Evolutionary conservation across 2,113 vertebrate genomes (phyloP).

Genomic region (Phoenicopterus ruber): DNA sequence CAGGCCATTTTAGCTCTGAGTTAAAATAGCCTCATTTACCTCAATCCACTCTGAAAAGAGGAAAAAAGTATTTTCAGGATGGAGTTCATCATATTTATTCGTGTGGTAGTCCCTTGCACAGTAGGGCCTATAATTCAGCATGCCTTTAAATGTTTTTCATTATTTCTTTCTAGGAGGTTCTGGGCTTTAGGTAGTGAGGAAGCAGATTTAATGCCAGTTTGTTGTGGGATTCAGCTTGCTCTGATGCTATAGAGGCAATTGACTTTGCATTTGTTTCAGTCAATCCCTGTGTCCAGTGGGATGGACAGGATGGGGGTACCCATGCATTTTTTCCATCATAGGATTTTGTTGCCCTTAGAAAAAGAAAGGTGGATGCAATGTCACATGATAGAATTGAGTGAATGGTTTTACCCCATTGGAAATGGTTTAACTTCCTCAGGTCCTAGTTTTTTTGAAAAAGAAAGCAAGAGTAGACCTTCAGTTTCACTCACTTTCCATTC

Average conservation of each 20-base stretch:
- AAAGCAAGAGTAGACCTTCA: not conserved
- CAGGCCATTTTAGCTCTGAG: not conserved
- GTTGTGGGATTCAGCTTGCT: not conserved
- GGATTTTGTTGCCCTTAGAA: not conserved
- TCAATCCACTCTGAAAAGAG: not conserved
- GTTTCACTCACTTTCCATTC: not conserved
- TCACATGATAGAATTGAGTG: not conserved
- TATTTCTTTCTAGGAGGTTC: not conserved
- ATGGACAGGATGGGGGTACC: not conserved
- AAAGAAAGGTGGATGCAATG: not conserved
- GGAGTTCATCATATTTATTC: not conserved
- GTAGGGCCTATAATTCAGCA: not conserved
- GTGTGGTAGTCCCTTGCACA: not conserved
- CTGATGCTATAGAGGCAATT: not conserved
- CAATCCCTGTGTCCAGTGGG: not conserved
- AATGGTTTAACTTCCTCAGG: not conserved
- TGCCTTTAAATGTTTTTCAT: not conserved
- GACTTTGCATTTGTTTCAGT: not conserved
- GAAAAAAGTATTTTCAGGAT: not conserved
- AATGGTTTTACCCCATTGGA: not conserved
- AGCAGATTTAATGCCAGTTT: not conserved
- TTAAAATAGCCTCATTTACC: not conserved
- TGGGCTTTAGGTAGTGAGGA: not conserved
- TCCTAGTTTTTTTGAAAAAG: not conserved
- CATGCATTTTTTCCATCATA: not conserved